These are phyloP conservation scores for Anthopleura xanthogrammica DNA, from an alignment of 92 coral and sea anemone genomes.

Conservation along the genomic window DNA sequence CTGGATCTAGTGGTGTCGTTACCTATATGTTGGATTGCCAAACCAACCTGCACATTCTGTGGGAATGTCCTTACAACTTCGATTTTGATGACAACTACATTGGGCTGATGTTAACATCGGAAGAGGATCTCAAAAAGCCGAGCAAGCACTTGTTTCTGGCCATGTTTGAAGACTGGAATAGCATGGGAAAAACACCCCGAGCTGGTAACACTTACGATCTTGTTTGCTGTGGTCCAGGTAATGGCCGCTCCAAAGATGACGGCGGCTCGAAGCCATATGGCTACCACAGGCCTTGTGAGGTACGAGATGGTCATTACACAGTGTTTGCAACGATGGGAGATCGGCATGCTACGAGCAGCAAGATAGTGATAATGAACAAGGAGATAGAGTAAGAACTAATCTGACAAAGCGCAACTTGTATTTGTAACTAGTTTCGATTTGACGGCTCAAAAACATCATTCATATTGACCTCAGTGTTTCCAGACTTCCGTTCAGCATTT, in stretches of 20 bases:
- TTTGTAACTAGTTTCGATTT: no score
- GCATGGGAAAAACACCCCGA: slow-evolving; percentile 15
- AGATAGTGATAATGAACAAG: slow-evolving; percentile 11
- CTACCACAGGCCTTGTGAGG: slow-evolving; percentile 30
- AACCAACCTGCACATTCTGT: slow-evolving; percentile 35
- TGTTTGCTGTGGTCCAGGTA: slow-evolving; percentile 53
- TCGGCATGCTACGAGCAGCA: slow-evolving; percentile 44
- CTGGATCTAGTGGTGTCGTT: slow-evolving; percentile 43
- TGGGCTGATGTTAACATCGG: slow-evolving; percentile 45
- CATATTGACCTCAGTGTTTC: not conserved
- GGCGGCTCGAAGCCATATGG: slow-evolving; percentile 40
- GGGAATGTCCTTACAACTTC: slow-evolving; percentile 56
- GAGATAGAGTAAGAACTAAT: not conserved
- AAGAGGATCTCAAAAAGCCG: slow-evolving; percentile 11
- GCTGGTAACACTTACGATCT: slow-evolving; percentile 39
- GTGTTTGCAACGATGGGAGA: slow-evolving; percentile 49
- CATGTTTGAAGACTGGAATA: slow-evolving; percentile 28
- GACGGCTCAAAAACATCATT: no score
- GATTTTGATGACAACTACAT: slow-evolving; percentile 40
- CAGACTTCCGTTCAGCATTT: not conserved
- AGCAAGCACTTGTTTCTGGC: slow-evolving; percentile 18
- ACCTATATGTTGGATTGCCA: slow-evolving; percentile 33
- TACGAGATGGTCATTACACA: slow-evolving; percentile 27
- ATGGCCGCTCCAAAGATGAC: slow-evolving; percentile 31
- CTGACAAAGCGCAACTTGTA: no score